phyloP scores from a whole-genome alignment of 2,113 vertebrate species.

The Oryzias curvinotus region DNA sequence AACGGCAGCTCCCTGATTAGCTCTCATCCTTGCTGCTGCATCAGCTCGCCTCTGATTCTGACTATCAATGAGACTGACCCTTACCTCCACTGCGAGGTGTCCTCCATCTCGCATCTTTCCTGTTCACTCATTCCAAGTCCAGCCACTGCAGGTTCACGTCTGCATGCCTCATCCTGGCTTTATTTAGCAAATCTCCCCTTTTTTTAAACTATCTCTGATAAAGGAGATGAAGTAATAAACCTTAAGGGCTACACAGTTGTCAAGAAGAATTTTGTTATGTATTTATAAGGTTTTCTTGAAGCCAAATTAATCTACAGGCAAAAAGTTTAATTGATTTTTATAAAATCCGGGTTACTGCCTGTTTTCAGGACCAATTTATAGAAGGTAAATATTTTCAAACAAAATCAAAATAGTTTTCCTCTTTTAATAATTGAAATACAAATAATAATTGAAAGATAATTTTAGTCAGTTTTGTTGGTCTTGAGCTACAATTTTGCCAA shows the following conservation, averaged over 20 bases:
- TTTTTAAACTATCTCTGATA: neutral
- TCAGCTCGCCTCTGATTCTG: conserved; percentile 27
- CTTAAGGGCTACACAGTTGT: conserved; percentile 42
- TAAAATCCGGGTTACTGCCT: conserved; percentile 38
- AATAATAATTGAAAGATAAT: no score
- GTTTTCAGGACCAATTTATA: conserved; percentile 15
- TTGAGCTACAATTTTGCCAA: no score
- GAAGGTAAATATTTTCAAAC: no score
- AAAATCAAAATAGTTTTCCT: no score
- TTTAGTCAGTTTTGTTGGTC: no score
- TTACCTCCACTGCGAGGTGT: conserved; percentile 35
- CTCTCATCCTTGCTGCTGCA: conserved; percentile 15
- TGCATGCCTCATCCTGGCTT: conserved; percentile 30
- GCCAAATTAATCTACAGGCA: conserved; percentile 41
- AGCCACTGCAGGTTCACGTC: neutral
- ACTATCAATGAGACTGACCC: conserved; percentile 43
- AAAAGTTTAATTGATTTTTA: conserved; percentile 23
- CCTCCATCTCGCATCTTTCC: conserved; percentile 15
- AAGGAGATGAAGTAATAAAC: conserved; percentile 24
- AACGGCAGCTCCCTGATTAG: conserved; percentile 37
- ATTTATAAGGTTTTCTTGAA: conserved; percentile 51
- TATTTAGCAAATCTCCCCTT: conserved; percentile 8
- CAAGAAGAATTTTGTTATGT: conserved; percentile 51
- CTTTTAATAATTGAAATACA: no score
- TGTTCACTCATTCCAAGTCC: conserved; percentile 27